phyloP scores from a whole-genome alignment of 2,113 vertebrate species.

The Eolophus roseicapilla region DNA sequence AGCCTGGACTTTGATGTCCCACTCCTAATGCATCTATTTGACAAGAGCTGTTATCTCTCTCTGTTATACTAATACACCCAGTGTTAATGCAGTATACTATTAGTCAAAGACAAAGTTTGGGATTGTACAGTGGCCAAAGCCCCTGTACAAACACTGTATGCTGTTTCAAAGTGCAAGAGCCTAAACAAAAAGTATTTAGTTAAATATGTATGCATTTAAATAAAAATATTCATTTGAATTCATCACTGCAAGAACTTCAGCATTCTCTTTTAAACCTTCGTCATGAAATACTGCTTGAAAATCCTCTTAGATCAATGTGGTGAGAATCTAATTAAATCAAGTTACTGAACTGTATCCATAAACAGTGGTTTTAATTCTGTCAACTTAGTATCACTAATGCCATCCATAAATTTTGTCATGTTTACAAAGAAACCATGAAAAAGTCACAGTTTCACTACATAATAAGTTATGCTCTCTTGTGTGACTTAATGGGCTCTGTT shows the following conservation, averaged over 20 bases:
- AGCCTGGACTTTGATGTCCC: background rate
- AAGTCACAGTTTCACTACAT: constrained; percentile 41
- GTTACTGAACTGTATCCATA: constrained; percentile 60
- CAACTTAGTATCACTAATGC: constrained; percentile 57
- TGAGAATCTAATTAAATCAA: constrained; percentile 64
- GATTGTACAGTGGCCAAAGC: background rate
- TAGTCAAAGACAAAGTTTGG: background rate
- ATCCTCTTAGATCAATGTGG: constrained; percentile 19
- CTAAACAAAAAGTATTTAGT: background rate
- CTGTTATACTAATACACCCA: background rate
- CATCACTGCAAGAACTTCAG: background rate
- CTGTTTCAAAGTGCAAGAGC: background rate
- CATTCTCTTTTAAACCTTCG: background rate
- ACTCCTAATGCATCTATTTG: background rate
- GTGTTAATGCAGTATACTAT: background rate
- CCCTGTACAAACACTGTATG: background rate
- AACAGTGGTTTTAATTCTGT: constrained; percentile 63
- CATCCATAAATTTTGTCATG: constrained; percentile 56
- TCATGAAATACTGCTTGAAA: constrained; percentile 22
- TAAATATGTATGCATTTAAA: background rate
- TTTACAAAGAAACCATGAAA: constrained; percentile 59
- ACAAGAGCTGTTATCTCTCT: background rate
- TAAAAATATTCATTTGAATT: background rate
- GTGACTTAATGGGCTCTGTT: constrained; percentile 35
- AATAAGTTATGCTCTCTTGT: constrained; percentile 35